Percentiles rank a stretch among this genome's conserved stretches.
Conservation (phyloP, 2,888 invertebrate species). For the Tetranychus piercei region DNA sequence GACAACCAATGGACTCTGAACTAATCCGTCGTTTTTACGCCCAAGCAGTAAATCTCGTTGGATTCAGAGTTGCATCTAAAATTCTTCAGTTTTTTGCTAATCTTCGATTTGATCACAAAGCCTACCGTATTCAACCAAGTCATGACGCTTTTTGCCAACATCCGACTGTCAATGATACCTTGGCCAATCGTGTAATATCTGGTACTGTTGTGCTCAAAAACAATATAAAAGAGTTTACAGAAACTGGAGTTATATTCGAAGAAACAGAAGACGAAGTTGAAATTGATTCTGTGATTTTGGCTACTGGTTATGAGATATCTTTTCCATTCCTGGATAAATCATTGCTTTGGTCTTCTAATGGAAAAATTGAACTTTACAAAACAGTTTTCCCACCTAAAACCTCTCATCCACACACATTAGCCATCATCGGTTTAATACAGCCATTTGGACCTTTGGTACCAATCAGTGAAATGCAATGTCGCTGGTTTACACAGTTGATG, state of each 20-base stretch:
- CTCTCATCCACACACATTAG: conserved; percentile 31
- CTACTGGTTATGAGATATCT: conserved; percentile 33
- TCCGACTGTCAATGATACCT: conserved; percentile 34
- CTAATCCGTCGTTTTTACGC: conserved; percentile 22
- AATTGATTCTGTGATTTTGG: conserved; percentile 30
- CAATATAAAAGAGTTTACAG: conserved; percentile 29
- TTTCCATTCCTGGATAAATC: conserved; percentile 30
- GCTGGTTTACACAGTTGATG: conserved; percentile 34
- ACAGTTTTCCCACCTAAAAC: conserved; percentile 33
- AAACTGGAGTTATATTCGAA: conserved; percentile 29
- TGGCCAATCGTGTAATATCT: conserved; percentile 35
- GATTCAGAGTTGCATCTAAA: conserved; percentile 21
- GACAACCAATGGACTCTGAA: conserved; percentile 32
- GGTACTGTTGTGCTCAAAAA: conserved; percentile 32
- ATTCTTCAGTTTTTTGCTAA: conserved; percentile 21
- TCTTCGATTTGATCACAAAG: conserved; percentile 32
- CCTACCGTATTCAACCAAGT: conserved; percentile 33
- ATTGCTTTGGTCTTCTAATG: conserved; percentile 13
- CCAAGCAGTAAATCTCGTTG: background rate
- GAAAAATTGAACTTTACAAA: conserved; percentile 32
- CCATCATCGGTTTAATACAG: conserved; percentile 35
- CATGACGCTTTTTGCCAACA: conserved; percentile 31
- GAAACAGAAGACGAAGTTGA: background rate
- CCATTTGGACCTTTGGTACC: conserved; percentile 36
- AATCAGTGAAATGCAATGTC: conserved; percentile 36